These are phyloP conservation scores for Catharus ustulatus DNA, from an alignment of 2,797 vertebrate genomes.

Conservation along the genomic window DNA sequence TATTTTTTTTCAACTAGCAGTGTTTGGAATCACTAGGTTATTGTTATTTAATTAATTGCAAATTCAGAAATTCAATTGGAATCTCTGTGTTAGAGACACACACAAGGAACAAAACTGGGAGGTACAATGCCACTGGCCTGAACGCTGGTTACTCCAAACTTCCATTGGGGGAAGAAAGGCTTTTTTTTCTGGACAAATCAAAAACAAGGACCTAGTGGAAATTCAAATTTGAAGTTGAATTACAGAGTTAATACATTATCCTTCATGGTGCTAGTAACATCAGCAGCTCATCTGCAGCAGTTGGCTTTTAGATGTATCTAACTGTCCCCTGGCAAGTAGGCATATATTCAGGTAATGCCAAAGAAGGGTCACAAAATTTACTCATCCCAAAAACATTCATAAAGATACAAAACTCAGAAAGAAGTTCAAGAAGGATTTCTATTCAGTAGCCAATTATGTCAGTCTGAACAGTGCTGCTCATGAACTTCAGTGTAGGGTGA, in stretches of 20 bases:
- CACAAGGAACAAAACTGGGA: neutral
- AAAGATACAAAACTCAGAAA: neutral
- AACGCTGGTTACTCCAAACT: neutral
- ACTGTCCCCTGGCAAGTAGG: rapidly evolving
- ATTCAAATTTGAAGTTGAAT: neutral
- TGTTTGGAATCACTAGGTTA: neutral
- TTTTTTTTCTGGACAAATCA: neutral
- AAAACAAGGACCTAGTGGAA: neutral
- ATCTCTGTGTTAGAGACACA: neutral
- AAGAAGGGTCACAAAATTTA: neutral
- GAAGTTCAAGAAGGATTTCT: neutral
- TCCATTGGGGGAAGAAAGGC: neutral
- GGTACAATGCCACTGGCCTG: neutral
- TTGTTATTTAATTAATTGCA: neutral
- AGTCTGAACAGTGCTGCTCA: neutral
- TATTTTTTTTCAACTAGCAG: neutral
- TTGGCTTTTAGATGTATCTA: neutral
- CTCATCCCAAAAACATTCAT: neutral
- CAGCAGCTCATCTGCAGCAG: neutral
- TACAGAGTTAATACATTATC: neutral
- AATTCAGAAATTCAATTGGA: neutral
- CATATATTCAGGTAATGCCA: neutral
- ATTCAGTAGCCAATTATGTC: neutral
- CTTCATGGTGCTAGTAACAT: neutral
- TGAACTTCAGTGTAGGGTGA: neutral